phyloP scores from a whole-genome alignment of 2,888 invertebrate genomes.

The Caenorhabditis imperialis region DNA sequence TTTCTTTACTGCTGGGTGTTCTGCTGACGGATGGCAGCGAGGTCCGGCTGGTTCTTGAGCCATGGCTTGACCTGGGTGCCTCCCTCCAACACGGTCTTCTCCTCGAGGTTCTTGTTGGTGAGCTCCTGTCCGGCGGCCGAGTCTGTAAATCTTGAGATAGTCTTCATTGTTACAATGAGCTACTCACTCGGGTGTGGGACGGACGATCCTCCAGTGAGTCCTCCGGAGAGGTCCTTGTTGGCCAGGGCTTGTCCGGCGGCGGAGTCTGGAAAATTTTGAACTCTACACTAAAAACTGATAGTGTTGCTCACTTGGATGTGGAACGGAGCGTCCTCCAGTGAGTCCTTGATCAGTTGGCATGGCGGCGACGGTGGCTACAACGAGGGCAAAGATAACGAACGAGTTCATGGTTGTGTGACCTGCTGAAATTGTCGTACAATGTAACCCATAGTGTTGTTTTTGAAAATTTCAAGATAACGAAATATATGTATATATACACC shows the following conservation, averaged over 20 bases:
- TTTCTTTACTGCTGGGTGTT: slow-evolving; percentile 26
- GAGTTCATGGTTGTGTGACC: slow-evolving; percentile 24
- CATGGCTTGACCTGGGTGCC: slow-evolving; percentile 61
- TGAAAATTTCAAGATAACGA: neutral
- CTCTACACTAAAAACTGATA: neutral
- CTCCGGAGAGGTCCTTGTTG: slow-evolving; percentile 28
- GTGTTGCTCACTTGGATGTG: slow-evolving; percentile 46
- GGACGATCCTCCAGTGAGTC: slow-evolving; percentile 15
- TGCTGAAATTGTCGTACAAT: slow-evolving; percentile 44
- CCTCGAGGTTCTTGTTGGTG: slow-evolving; percentile 43
- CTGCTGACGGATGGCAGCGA: slow-evolving; percentile 32
- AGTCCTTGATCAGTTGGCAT: slow-evolving; percentile 51
- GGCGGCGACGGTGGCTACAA: slow-evolving; percentile 36
- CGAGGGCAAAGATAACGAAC: slow-evolving; percentile 35
- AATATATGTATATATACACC: slow-evolving; percentile 5
- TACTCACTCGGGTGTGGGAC: slow-evolving; percentile 41
- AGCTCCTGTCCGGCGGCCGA: slow-evolving; percentile 49
- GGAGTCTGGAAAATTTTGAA: slow-evolving; percentile 31
- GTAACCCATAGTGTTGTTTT: slow-evolving; percentile 7
- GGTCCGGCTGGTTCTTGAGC: slow-evolving; percentile 58
- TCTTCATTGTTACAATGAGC: slow-evolving; percentile 5
- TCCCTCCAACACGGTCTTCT: slow-evolving; percentile 55
- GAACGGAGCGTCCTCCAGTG: slow-evolving; percentile 46
- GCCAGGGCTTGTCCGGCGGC: slow-evolving; percentile 53
- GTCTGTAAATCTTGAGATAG: slow-evolving; percentile 34